These are phyloP conservation scores for Tetanocera ferruginea DNA, from an alignment of 2,888 invertebrate species.

Conservation along the genomic window DNA sequence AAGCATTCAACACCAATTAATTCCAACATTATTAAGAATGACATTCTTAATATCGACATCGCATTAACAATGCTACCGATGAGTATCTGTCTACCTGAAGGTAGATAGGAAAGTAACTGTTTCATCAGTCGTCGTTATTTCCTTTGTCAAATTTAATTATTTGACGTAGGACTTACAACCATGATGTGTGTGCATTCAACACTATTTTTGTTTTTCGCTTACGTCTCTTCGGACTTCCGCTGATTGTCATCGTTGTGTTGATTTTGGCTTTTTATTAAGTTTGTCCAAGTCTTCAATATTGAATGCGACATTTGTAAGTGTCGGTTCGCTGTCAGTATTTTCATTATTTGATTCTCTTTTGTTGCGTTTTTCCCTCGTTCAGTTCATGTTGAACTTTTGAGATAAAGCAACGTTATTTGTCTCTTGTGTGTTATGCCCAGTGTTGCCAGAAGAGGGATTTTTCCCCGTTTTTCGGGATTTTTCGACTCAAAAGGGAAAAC, in stretches of 20 bases:
- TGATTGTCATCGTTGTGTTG: constrained; percentile 20
- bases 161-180: neutral
- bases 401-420: neutral
- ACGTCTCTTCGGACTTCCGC: neutral
- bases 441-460: too few relatives aligned
- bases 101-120: neutral
- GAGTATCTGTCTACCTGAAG: neutral
- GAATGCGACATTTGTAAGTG: constrained; percentile 55
- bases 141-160: constrained; percentile 28
- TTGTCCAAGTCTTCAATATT: constrained; percentile 50
- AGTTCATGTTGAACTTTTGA: neutral
- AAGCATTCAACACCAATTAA: neutral
- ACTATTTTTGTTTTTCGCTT: neutral
- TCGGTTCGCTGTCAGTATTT: constrained; percentile 54
- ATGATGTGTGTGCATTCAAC: neutral
- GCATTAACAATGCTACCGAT: neutral
- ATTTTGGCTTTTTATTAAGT: constrained; percentile 41
- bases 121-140: neutral
- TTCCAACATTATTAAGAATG: neutral
- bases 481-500: too few relatives aligned
- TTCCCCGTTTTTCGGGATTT: too few relatives aligned
- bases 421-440: too few relatives aligned
- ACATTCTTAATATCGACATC: neutral
- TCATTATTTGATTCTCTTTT: constrained; percentile 45
- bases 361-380: neutral